A percentile compares a stretch with the other conserved stretches of the same genome.
phyloP scores from a whole-genome alignment of 2,797 vertebrate genomes.

The Pelochelys cantorii region DNA sequence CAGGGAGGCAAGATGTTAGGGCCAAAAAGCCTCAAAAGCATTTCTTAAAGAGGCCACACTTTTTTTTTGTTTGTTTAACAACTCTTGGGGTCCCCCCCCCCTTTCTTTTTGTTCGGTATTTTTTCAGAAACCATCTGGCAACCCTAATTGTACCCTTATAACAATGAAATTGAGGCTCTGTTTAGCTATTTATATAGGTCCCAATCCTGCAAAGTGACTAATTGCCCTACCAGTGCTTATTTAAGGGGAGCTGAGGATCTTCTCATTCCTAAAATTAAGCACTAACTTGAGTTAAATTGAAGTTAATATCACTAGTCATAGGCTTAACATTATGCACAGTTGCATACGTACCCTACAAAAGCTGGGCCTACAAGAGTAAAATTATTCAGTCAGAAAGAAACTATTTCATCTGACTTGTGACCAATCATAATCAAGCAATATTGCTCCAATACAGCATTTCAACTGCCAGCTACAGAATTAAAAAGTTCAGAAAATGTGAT shows the following conservation, averaged over 20 bases:
- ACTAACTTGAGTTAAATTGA: not conserved
- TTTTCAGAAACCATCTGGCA: too few relatives aligned
- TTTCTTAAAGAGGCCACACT: too few relatives aligned
- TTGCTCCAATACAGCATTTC: not conserved
- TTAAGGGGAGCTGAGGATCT: not conserved
- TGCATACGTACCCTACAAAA: not conserved
- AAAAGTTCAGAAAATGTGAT: constrained; percentile 3
- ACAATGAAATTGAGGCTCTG: not conserved
- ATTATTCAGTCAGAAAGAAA: not conserved
- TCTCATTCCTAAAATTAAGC: not conserved
- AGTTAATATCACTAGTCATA: not conserved
- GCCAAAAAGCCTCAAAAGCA: too few relatives aligned
- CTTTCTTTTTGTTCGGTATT: too few relatives aligned
- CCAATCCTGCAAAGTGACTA: not conserved
- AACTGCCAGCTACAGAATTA: not conserved
- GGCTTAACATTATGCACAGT: not conserved
- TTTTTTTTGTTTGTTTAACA: too few relatives aligned
- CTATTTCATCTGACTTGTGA: not conserved
- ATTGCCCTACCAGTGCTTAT: not conserved
- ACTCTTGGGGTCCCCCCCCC: too few relatives aligned
- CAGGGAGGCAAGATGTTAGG: too few relatives aligned
- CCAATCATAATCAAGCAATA: not conserved
- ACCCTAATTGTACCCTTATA: not conserved
- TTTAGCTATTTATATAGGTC: not conserved
- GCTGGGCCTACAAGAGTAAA: not conserved